A percentile compares a stretch with the other conserved stretches of the same genome.
Conservation (phyloP, 2,888 invertebrate species). For the Macaria notata region DNA sequence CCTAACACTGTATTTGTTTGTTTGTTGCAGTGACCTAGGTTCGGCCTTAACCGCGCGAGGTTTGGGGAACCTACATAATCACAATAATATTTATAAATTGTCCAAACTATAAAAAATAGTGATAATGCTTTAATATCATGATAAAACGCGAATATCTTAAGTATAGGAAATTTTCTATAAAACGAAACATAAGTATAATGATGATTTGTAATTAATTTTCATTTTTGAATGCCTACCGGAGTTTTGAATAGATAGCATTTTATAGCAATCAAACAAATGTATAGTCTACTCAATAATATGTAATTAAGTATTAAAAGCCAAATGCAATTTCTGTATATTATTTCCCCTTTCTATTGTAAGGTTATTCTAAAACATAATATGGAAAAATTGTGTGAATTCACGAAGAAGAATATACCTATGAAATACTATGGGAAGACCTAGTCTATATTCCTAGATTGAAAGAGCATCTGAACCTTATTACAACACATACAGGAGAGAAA, state of each 20-base stretch:
- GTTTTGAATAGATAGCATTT: conserved; percentile 82
- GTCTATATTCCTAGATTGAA: too few species aligned
- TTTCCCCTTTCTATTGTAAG: conserved; percentile 35
- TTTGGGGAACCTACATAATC: conserved; percentile 63
- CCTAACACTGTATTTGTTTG: too few species aligned
- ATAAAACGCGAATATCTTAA: conserved; percentile 79
- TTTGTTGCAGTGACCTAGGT: conserved; percentile 68
- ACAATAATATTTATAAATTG: conserved; percentile 71
- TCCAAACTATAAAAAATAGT: conserved; percentile 79
- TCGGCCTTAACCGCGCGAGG: conserved; percentile 43
- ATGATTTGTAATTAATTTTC: conserved; percentile 75
- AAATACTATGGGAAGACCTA: too few species aligned
- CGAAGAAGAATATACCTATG: too few species aligned
- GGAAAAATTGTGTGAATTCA: conserved; percentile 9
- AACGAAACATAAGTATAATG: conserved; percentile 64
- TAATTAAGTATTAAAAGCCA: conserved; percentile 82
- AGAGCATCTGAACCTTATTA: conserved; percentile 7
- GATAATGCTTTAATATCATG: conserved; percentile 82
- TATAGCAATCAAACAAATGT: conserved; percentile 81
- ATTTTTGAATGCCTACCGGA: conserved; percentile 79
- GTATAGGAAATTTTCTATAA: conserved; percentile 80
- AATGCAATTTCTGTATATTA: conserved; percentile 64
- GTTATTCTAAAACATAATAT: too few species aligned
- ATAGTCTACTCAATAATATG: conserved; percentile 81
- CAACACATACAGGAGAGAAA: conserved; percentile 30